Evolutionary conservation across 2,113 vertebrate genomes (phyloP), one percentile per base, ranked within the genome.

Genomic region (Arothron firmamentum): DNA sequence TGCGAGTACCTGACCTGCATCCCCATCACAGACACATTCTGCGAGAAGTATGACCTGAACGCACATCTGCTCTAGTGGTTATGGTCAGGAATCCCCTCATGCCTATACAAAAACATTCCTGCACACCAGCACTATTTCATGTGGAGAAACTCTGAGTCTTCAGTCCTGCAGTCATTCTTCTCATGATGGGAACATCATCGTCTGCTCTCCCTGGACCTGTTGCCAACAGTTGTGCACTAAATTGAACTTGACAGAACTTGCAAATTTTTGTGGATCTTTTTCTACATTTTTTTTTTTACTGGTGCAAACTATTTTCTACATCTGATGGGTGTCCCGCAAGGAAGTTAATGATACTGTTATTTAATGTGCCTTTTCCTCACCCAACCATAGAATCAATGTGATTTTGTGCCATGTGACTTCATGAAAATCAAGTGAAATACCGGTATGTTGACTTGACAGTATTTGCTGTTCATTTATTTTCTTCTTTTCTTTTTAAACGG

Each of bases 1-100:
- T 99, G 97, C 0, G 97, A 99, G 82, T 92, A 94, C 83, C 94
- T 99, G 74, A 99, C 96, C 60, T 99, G 97, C 81, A 96, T 99
- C 83, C 96, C 96, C 19, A 94, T 99, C 92, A 98, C 95, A 0
- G 95, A 98, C 92, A 97, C 97, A 75, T 93, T 87, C 90, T 96
- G 96, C 0, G 96, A 98, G 88, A 98, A 98, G 74, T 98, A 99
- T 0, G 95, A 98, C 84, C 90, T 99, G 74, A 95, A 99, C 0
- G 92, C 95, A 6, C 94, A 98, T 89, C 93, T 97, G 77, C 94
- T 95, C 87, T 96, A 92, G 96, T 1, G 47, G 34, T 12, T 38
- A 38, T 3, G 2, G 10, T 10, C 34, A 11, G 34, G 34, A 10
- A 9, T 38, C 34, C 10, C 10, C 10, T 10, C 34, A 10, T 4